phyloP scores from a whole-genome alignment of 2,797 vertebrate genomes.

The Channa striata region DNA sequence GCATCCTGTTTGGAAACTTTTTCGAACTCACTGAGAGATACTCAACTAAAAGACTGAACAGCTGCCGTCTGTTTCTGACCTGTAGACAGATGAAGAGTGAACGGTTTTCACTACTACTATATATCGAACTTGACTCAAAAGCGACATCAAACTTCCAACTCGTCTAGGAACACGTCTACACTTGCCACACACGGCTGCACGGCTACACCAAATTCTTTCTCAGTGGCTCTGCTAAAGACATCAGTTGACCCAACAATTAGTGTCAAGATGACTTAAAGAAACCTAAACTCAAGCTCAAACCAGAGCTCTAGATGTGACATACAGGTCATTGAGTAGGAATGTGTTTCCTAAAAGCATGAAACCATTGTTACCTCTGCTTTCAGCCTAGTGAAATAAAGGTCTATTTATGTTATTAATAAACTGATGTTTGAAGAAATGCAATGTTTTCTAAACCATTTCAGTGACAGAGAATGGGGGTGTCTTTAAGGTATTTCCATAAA shows the following conservation, averaged over 20 bases:
- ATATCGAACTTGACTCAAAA: neutral
- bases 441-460: neutral
- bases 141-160: constrained; percentile 8
- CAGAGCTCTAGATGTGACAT: constrained; percentile 64
- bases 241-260: constrained; percentile 40
- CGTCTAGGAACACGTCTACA: neutral
- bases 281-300: constrained; percentile 57
- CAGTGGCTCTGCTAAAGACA: constrained; percentile 25
- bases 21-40: too few relatives aligned
- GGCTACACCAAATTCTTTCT: neutral
- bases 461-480: constrained; percentile 6
- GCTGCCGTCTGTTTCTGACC: neutral
- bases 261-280: constrained; percentile 66
- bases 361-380: constrained; percentile 37
- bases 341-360: constrained; percentile 71
- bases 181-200: constrained; percentile 6
- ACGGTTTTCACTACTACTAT: neutral
- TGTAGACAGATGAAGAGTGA: neutral
- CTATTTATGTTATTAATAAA: neutral
- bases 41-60: neutral
- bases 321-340: constrained; percentile 77
- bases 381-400: neutral
- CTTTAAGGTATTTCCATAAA: constrained; percentile 6
- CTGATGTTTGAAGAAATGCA: neutral
- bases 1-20: neutral